Conservation (phyloP, 2,888 invertebrate genomes). For the Eudemis profundana region DNA sequence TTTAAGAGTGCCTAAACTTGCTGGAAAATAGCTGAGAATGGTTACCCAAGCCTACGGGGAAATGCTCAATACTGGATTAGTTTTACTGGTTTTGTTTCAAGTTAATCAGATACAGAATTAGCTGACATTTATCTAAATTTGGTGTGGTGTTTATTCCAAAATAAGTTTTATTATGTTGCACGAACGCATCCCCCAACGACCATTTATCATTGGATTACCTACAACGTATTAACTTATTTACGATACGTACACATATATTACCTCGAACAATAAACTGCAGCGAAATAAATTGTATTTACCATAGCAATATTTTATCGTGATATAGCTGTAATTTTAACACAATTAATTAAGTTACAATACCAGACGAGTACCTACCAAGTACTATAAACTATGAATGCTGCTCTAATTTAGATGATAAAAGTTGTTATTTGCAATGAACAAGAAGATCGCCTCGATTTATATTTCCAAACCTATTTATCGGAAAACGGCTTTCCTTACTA, state of each 20-base stretch:
- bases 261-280: background rate
- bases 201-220: slow-evolving; percentile 17
- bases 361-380: background rate
- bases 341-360: background rate
- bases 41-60: too few relatives aligned
- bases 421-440: too few relatives aligned
- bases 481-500: too few relatives aligned
- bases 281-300: slow-evolving; percentile 1
- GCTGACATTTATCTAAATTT: slow-evolving; percentile 9
- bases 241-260: background rate
- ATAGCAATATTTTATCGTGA: background rate
- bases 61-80: too few relatives aligned
- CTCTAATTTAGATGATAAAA: too few relatives aligned
- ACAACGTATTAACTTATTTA: slow-evolving; percentile 35
- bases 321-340: background rate
- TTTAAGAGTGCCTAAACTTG: too few relatives aligned
- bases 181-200: slow-evolving; percentile 1
- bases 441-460: too few relatives aligned
- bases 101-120: too few relatives aligned
- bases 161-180: slow-evolving; percentile 1
- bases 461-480: too few relatives aligned
- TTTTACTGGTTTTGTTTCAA: too few relatives aligned
- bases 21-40: too few relatives aligned
- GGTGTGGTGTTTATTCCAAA: background rate
- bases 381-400: too few relatives aligned